phyloP scores from a whole-genome alignment of 2,888 invertebrate species.

The Uloborus plumipes region DNA sequence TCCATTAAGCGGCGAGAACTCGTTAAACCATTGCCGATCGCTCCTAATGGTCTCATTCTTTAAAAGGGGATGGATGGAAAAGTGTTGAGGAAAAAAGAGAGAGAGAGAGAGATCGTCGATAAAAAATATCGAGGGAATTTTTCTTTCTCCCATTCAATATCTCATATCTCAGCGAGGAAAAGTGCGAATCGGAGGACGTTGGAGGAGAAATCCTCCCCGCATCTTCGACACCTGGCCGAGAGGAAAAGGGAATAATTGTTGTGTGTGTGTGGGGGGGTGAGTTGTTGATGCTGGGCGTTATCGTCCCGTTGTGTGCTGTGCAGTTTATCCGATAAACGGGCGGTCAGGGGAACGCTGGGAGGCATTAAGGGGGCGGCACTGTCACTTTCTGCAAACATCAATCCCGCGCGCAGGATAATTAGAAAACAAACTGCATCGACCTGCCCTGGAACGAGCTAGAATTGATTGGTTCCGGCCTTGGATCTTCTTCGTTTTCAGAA shows the following conservation, averaged over 20 bases:
- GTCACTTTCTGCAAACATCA: background rate
- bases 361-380: background rate
- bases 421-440: constrained; percentile 27
- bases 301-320: too few species aligned
- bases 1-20: constrained; percentile 21
- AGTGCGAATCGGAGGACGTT: too few species aligned
- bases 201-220: too few species aligned
- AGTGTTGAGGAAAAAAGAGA: too few species aligned
- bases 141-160: too few species aligned
- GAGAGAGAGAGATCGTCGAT: too few species aligned
- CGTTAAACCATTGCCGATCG: constrained; percentile 16
- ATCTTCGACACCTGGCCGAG: too few species aligned
- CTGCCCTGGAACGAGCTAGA: constrained; percentile 12
- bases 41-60: constrained; percentile 25
- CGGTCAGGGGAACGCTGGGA: constrained; percentile 4
- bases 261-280: background rate
- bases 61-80: background rate
- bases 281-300: background rate
- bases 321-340: too few species aligned
- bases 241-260: too few species aligned
- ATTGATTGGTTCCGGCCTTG: constrained; percentile 28
- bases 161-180: too few species aligned
- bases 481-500: background rate
- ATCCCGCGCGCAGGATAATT: constrained; percentile 22
- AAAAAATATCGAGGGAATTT: too few species aligned